Conservation (phyloP, 2,113 vertebrate genomes). For the Callaeas wilsoni region DNA sequence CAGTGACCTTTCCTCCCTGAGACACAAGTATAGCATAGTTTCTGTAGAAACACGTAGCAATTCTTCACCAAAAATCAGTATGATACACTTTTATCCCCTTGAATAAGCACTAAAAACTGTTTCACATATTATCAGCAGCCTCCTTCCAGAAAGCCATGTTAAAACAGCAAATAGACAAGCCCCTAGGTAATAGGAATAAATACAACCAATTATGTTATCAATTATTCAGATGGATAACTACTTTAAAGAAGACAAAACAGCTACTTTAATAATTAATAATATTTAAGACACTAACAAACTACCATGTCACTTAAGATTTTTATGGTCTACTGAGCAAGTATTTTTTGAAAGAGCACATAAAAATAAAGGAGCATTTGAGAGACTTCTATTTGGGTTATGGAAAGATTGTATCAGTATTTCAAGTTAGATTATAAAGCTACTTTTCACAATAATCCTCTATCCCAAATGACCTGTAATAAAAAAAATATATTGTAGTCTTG, state of each 20-base stretch:
- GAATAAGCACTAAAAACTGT: neutral
- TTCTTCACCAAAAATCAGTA: neutral
- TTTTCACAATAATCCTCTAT: neutral
- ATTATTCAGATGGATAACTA: constrained; percentile 79
- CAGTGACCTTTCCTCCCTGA: neutral
- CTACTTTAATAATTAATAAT: constrained; percentile 75
- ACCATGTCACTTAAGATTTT: neutral
- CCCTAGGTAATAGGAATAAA: neutral
- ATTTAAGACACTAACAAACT: constrained; percentile 42
- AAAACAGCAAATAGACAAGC: neutral
- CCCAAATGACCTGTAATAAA: neutral
- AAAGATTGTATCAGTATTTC: neutral
- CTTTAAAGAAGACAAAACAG: constrained; percentile 67
- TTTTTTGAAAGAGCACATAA: constrained; percentile 20
- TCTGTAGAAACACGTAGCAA: neutral
- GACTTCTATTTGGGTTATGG: neutral
- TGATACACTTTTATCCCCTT: neutral
- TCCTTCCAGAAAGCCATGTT: neutral
- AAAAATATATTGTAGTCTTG: neutral
- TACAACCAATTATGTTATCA: constrained; percentile 71
- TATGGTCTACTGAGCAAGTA: neutral
- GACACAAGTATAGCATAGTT: neutral
- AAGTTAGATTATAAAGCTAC: neutral
- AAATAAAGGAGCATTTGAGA: constrained; percentile 20
- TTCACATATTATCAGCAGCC: neutral